Conservation (phyloP, 2,797 vertebrate genomes). For the Malacoraja senta region DNA sequence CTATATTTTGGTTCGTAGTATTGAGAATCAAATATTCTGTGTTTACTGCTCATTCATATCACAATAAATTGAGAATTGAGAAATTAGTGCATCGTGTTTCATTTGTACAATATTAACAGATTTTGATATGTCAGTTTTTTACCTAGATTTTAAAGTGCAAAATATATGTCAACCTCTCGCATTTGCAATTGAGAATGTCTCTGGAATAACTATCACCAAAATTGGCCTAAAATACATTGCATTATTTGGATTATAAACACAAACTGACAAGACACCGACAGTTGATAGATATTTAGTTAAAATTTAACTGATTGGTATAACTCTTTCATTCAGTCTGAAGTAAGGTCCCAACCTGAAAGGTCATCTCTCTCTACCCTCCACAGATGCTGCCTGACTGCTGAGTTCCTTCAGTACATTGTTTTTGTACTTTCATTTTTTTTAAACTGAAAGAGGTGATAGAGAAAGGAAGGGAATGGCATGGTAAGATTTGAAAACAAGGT, state of each 20-base stretch:
- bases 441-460: too few species aligned
- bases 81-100: background rate
- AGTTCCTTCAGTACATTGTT: too few species aligned
- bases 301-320: background rate
- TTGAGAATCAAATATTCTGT: background rate
- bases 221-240: background rate
- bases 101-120: background rate
- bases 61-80: slow-evolving; percentile 5
- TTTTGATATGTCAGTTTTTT: background rate
- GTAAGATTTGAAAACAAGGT: too few species aligned
- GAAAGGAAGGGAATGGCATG: too few species aligned
- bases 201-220: background rate
- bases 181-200: background rate
- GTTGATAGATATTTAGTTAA: background rate
- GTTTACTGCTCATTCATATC: background rate
- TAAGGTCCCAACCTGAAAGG: too few species aligned
- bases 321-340: background rate
- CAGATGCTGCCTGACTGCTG: too few species aligned
- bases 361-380: too few species aligned
- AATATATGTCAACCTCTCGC: background rate
- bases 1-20: background rate
- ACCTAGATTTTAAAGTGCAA: background rate
- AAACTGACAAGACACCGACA: too few species aligned
- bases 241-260: background rate
- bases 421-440: too few species aligned